Conservation (phyloP, 2,888 invertebrate genomes). For the Archips xylosteana region DNA sequence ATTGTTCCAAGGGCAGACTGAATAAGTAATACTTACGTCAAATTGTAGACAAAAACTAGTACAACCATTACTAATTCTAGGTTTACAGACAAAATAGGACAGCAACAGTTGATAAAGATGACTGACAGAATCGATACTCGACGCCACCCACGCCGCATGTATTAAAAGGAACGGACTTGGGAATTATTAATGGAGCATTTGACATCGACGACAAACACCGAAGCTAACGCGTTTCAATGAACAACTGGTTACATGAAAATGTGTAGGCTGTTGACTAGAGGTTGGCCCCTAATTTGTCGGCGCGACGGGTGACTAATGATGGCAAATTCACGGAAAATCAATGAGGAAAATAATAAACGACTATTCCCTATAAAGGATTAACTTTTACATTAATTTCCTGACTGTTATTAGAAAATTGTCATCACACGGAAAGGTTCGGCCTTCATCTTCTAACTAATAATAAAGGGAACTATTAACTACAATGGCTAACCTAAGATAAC, state of each 20-base stretch:
- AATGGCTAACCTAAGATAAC: no score
- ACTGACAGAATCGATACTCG: constrained; percentile 29
- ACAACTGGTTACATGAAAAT: constrained; percentile 15
- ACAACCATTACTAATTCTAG: constrained; percentile 33
- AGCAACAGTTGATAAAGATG: constrained; percentile 9
- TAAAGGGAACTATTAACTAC: no score
- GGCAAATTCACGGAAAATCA: constrained; percentile 25
- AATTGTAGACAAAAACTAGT: constrained; percentile 20
- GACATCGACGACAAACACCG: constrained; percentile 7
- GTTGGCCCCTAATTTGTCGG: constrained; percentile 27
- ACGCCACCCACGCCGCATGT: constrained; percentile 25
- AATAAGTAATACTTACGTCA: background rate
- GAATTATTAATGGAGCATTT: constrained; percentile 18
- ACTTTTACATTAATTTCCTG: background rate
- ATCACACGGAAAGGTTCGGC: background rate
- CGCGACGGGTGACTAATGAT: constrained; percentile 32
- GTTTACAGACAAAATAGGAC: constrained; percentile 17
- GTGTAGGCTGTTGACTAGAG: constrained; percentile 28
- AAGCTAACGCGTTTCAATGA: background rate
- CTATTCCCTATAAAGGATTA: background rate
- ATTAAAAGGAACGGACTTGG: constrained; percentile 34
- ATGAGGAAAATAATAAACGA: constrained; percentile 2
- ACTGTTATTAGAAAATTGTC: background rate
- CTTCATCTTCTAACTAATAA: no score
- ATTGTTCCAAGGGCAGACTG: constrained; percentile 23